Percentiles rank a stretch among this genome's conserved stretches.
These are phyloP conservation scores for Mormyrus iriodes DNA, from an alignment of 2,113 vertebrate species.

Conservation along the genomic window DNA sequence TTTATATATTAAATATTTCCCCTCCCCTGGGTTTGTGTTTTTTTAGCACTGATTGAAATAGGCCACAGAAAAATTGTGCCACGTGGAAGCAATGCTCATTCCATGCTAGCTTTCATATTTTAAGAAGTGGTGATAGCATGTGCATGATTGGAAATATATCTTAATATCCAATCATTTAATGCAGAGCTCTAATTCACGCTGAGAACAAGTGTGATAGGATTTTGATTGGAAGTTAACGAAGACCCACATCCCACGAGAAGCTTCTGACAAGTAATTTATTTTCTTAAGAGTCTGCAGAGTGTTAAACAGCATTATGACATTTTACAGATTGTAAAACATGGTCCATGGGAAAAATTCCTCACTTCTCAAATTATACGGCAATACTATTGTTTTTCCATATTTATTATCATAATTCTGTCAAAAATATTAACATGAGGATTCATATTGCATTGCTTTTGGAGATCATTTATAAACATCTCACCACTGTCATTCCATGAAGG, in stretches of 20 bases:
- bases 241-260: conserved; percentile 18
- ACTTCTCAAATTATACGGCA: neutral
- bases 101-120: neutral
- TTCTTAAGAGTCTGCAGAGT: neutral
- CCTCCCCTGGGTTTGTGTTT: conserved; percentile 12
- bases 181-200: neutral
- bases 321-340: conserved; percentile 16
- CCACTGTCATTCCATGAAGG: conserved; percentile 36
- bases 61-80: conserved; percentile 26
- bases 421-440: conserved; percentile 16
- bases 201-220: conserved; percentile 9
- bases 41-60: conserved; percentile 35
- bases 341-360: neutral
- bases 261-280: conserved; percentile 9
- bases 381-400: neutral
- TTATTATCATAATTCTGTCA: neutral
- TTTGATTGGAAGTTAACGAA: conserved; percentile 23
- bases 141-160: neutral
- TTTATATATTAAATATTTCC: conserved; percentile 26
- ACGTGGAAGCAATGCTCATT: neutral
- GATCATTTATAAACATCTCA: conserved; percentile 39
- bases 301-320: neutral
- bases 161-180: neutral
- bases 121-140: neutral
- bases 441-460: conserved; percentile 20